Evolutionary conservation across 2,113 vertebrate genomes (phyloP).

Genomic region (Galbula dea): DNA sequence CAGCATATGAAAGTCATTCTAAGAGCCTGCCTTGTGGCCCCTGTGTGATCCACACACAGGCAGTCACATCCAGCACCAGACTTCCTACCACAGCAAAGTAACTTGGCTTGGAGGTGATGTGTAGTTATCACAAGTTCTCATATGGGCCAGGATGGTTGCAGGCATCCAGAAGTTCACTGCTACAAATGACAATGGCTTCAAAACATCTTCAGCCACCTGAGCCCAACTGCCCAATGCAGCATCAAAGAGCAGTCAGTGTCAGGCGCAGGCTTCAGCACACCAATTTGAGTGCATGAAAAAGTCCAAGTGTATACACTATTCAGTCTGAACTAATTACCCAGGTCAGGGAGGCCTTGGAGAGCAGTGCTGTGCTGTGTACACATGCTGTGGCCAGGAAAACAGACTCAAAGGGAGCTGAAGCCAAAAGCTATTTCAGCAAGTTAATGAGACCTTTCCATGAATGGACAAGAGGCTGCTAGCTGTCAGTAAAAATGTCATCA

Average conservation of each 20-base stretch:
- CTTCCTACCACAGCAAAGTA: background rate
- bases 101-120: background rate
- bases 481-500: background rate
- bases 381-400: background rate
- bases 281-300: rapidly evolving
- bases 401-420: background rate
- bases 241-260: background rate
- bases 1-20: background rate
- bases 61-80: background rate
- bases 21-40: background rate
- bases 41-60: background rate
- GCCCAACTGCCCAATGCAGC: background rate
- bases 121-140: background rate
- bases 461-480: background rate
- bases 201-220: background rate
- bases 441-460: background rate
- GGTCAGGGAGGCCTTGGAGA: background rate
- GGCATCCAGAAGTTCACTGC: background rate
- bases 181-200: background rate
- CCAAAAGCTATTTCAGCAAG: background rate
- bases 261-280: background rate
- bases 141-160: background rate
- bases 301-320: background rate
- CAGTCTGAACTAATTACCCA: background rate
- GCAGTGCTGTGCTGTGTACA: background rate